Conservation (phyloP, 2,113 vertebrate species). For the Phoenicopterus ruber region DNA sequence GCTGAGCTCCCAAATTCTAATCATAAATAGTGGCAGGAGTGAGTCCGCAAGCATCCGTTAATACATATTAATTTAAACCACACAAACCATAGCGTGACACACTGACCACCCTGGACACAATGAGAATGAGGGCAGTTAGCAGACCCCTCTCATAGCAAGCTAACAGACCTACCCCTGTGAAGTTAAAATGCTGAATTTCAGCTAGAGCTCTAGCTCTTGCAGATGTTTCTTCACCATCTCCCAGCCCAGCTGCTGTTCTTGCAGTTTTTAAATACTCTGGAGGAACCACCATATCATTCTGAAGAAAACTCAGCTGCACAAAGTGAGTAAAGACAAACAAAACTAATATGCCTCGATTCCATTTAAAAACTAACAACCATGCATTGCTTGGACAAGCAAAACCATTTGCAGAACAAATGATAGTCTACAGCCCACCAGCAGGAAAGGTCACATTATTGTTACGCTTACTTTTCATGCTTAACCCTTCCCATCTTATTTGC, state of each 20-base stretch:
- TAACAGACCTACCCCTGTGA: not conserved
- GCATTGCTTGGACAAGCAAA: not conserved
- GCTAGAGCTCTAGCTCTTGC: not conserved
- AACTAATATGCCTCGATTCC: not conserved
- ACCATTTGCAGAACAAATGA: not conserved
- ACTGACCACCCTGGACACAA: not conserved
- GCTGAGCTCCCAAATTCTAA: not conserved
- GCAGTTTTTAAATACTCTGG: not conserved
- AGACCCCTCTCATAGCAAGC: fast-evolving
- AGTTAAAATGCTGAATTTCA: not conserved
- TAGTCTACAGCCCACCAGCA: not conserved
- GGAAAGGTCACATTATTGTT: not conserved
- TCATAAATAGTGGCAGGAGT: not conserved
- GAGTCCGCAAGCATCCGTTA: not conserved
- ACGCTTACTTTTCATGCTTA: not conserved
- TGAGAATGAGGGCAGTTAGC: not conserved
- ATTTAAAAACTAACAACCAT: not conserved
- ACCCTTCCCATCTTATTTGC: not conserved
- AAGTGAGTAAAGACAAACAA: slow-evolving; percentile 4
- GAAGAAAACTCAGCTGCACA: not conserved
- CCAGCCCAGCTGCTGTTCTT: not conserved
- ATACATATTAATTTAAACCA: not conserved
- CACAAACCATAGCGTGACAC: not conserved
- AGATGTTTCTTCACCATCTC: not conserved
- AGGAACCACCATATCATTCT: not conserved